These are phyloP conservation scores for Acanthosoma haemorrhoidale DNA, from an alignment of 2,888 invertebrate species.

Conservation along the genomic window DNA sequence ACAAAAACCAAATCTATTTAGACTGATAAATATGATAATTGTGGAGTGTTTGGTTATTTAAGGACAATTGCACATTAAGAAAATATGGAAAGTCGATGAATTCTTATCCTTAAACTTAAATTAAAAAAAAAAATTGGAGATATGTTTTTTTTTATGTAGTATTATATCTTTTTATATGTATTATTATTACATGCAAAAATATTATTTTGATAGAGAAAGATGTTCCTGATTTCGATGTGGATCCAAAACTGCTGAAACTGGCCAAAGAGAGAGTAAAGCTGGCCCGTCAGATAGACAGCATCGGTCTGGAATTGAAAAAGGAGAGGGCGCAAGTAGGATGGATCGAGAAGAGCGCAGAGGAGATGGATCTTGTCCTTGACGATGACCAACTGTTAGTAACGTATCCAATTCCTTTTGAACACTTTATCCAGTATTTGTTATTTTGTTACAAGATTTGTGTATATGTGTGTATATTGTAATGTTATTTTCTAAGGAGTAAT, in stretches of 20 bases:
- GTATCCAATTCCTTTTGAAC: neutral
- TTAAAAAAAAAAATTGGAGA: no score
- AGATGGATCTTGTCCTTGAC: slow-evolving; percentile 88
- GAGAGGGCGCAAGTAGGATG: slow-evolving; percentile 71
- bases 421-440: no score
- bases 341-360: slow-evolving; percentile 77
- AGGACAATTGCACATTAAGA: no score
- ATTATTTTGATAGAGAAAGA: slow-evolving; percentile 61
- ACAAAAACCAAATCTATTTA: no score
- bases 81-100: no score
- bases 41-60: no score
- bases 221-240: slow-evolving; percentile 76
- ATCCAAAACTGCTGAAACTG: slow-evolving; percentile 54
- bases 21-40: no score
- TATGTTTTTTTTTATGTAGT: neutral
- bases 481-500: no score
- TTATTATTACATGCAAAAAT: no score
- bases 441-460: no score
- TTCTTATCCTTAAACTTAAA: no score
- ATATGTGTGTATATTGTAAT: no score
- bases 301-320: slow-evolving; percentile 40
- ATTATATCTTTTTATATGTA: neutral
- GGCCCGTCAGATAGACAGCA: slow-evolving; percentile 71
- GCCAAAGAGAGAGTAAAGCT: slow-evolving; percentile 67
- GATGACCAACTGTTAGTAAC: slow-evolving; percentile 50